These are phyloP conservation scores for Tholera decimalis DNA, from an alignment of 2,888 invertebrate species.

Conservation along the genomic window DNA sequence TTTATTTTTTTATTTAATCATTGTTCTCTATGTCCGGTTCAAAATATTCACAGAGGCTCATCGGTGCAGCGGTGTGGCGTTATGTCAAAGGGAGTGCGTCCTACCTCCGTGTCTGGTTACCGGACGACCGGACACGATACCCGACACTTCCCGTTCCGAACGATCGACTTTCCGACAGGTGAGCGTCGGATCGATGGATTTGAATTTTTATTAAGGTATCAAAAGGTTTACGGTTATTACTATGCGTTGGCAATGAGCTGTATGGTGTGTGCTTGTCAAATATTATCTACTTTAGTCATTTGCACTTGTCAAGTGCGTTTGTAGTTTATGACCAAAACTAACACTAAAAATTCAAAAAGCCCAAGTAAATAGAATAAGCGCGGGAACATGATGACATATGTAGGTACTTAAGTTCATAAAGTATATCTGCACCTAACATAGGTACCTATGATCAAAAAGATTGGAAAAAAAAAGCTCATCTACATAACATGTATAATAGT, in stretches of 20 bases:
- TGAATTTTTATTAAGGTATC: constrained; percentile 45
- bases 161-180: constrained; percentile 86
- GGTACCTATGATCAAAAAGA: too few species aligned
- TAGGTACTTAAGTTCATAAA: too few species aligned
- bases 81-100: constrained; percentile 68
- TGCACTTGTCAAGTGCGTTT: too few species aligned
- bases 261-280: too few species aligned
- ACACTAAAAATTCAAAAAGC: too few species aligned
- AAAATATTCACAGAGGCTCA: constrained; percentile 23
- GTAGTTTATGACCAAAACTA: too few species aligned
- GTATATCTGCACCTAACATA: too few species aligned
- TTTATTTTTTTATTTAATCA: constrained; percentile 9
- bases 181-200: constrained; percentile 68
- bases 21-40: constrained; percentile 25
- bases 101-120: constrained; percentile 79
- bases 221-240: neutral
- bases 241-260: neutral
- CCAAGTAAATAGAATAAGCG: too few species aligned
- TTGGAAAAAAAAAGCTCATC: too few species aligned
- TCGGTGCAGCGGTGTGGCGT: constrained; percentile 52
- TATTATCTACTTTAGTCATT: too few species aligned
- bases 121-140: constrained; percentile 78
- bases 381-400: too few species aligned
- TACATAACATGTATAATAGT: too few species aligned
- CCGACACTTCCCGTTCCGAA: constrained; percentile 90